Percentiles rank a stretch among this genome's conserved stretches.
phyloP scores from a whole-genome alignment of 2,797 vertebrate species.

The Sebastes jordani region DNA sequence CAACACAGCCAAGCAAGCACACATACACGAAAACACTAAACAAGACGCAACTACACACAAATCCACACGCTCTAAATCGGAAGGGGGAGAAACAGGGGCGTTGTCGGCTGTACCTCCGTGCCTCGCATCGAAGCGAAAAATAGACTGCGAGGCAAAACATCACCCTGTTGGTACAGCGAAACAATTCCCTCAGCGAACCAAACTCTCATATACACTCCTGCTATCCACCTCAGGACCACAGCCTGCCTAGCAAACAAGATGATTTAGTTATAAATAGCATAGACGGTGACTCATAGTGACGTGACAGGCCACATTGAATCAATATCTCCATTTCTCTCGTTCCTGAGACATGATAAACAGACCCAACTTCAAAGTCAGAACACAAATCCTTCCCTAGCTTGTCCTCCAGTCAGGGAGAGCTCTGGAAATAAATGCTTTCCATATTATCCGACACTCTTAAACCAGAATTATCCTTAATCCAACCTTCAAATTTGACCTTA shows the following conservation, averaged over 20 bases:
- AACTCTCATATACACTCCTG: background rate
- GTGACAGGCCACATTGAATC: constrained; percentile 47
- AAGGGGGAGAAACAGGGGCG: constrained; percentile 41
- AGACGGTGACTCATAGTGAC: constrained; percentile 43
- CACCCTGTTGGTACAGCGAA: constrained; percentile 15
- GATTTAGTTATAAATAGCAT: constrained; percentile 52
- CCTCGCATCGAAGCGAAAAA: constrained; percentile 42
- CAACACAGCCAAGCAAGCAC: constrained; percentile 27
- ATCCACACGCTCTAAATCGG: constrained; percentile 10
- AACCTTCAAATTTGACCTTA: constrained; percentile 6
- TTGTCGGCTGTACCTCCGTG: constrained; percentile 45
- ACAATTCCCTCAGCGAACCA: constrained; percentile 14
- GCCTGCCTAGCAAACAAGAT: constrained; percentile 14
- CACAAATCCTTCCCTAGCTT: background rate
- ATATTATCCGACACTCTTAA: constrained; percentile 4
- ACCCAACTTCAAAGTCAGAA: constrained; percentile 24
- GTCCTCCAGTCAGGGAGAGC: background rate
- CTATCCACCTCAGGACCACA: constrained; percentile 14
- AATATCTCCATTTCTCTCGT: constrained; percentile 39
- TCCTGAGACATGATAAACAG: constrained; percentile 24
- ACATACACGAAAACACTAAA: constrained; percentile 13
- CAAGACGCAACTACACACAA: constrained; percentile 3
- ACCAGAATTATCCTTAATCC: background rate
- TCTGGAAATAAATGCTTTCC: constrained; percentile 5
- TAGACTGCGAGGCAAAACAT: constrained; percentile 30